Conservation (phyloP, 2,797 vertebrate genomes). For the Emydoidea blandingii region DNA sequence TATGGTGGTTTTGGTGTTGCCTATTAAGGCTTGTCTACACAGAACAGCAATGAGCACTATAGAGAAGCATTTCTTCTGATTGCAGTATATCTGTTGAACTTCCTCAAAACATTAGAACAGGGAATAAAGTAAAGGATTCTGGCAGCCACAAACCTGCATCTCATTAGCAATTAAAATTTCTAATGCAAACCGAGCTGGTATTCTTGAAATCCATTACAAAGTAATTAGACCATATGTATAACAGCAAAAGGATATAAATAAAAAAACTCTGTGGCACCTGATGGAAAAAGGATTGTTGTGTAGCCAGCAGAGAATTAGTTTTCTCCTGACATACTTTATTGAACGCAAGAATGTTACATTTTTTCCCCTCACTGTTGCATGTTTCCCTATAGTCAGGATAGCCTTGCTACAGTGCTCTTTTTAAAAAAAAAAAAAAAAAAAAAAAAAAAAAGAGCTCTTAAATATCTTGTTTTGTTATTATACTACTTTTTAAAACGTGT, state of each 20-base stretch:
- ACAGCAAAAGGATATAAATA: neutral
- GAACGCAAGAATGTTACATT: neutral
- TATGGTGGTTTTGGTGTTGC: too few species aligned
- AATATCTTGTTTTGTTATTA: neutral
- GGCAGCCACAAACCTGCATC: neutral
- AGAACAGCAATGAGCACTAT: too few species aligned
- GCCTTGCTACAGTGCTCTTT: neutral
- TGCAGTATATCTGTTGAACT: fast-evolving
- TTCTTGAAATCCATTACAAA: neutral
- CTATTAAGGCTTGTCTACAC: too few species aligned
- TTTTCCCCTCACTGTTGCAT: neutral
- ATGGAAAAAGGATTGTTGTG: neutral
- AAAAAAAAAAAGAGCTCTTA: too few species aligned
- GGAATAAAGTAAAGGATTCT: neutral
- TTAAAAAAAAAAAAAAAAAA: too few species aligned
- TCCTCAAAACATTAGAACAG: neutral
- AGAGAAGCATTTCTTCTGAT: neutral
- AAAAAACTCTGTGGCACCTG: neutral
- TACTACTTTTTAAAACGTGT: neutral
- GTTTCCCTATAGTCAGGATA: neutral
- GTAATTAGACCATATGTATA: fast-evolving
- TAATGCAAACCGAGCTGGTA: neutral
- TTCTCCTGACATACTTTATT: neutral
- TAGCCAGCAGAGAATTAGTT: fast-evolving
- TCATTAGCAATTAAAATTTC: neutral